Evolutionary conservation across 2,888 invertebrate genomes (phyloP).

Genomic region (Tinea pellionella): DNA sequence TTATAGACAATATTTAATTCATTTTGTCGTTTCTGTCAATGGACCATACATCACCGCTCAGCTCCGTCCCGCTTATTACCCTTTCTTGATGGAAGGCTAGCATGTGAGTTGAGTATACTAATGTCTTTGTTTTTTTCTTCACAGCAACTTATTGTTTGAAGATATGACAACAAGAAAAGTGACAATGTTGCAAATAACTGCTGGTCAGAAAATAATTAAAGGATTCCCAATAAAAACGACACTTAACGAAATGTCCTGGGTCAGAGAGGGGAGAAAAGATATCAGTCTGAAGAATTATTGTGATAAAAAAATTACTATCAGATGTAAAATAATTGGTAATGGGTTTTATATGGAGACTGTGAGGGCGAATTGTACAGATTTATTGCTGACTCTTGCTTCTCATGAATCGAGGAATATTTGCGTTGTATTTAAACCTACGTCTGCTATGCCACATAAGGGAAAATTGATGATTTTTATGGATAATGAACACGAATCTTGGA

Average conservation of each 20-base stretch:
- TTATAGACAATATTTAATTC: no score
- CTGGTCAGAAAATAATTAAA: slow-evolving; percentile 29
- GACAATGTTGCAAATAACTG: slow-evolving; percentile 34
- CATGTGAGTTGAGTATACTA: no score
- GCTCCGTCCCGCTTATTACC: no score
- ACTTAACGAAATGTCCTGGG: slow-evolving; percentile 42
- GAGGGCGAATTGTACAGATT: slow-evolving; percentile 28
- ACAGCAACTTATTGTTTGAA: slow-evolving; percentile 45
- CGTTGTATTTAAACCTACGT: slow-evolving; percentile 38
- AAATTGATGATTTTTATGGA: slow-evolving; percentile 42
- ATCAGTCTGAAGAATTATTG: slow-evolving; percentile 47
- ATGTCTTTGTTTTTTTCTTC: no score
- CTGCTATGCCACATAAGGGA: slow-evolving; percentile 34
- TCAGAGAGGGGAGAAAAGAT: slow-evolving; percentile 45
- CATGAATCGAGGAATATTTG: slow-evolving; percentile 42
- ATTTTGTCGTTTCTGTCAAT: no score
- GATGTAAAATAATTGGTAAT: slow-evolving; percentile 49
- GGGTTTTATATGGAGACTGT: slow-evolving; percentile 45
- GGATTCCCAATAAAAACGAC: slow-evolving; percentile 52
- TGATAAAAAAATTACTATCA: slow-evolving; percentile 41
- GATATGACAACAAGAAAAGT: slow-evolving; percentile 33
- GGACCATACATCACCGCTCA: no score
- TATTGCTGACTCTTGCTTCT: slow-evolving; percentile 39
- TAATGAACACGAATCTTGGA: slow-evolving; percentile 41
- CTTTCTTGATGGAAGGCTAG: no score